Conservation (phyloP, 2,113 vertebrate species). For the Cygnus atratus region DNA sequence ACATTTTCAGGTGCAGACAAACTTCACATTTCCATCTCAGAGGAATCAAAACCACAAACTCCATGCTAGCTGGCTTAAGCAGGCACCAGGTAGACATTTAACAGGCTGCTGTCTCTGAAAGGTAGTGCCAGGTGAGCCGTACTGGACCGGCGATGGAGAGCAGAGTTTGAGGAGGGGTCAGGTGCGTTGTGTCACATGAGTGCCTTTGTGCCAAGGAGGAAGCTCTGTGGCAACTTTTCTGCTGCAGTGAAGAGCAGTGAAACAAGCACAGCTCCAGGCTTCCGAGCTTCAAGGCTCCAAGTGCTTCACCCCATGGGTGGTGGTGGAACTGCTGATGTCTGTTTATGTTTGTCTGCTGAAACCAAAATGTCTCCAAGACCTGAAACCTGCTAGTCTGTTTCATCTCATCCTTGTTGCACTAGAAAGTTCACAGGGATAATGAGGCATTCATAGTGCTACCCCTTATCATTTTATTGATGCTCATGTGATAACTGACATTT, state of each 20-base stretch:
- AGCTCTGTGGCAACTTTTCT: neutral
- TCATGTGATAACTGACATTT: fast-evolving
- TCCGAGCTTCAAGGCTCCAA: neutral
- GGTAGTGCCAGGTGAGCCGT: neutral
- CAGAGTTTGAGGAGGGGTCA: fast-evolving
- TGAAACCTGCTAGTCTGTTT: neutral
- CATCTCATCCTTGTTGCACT: neutral
- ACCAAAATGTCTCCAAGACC: neutral
- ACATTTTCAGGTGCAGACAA: neutral
- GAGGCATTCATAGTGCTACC: neutral
- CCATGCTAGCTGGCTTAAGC: neutral
- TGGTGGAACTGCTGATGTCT: neutral
- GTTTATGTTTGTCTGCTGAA: neutral
- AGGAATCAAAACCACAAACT: fast-evolving
- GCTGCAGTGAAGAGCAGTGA: too few relatives aligned
- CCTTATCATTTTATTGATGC: neutral
- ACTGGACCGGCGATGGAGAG: neutral
- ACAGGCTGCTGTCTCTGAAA: neutral
- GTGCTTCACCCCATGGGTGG: fast-evolving
- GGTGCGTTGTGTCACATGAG: fast-evolving
- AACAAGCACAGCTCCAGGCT: neutral
- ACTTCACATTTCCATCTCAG: neutral
- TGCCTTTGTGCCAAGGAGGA: fast-evolving
- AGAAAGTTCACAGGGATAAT: neutral
- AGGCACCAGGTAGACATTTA: neutral